Conservation (phyloP, 92 coral and sea anemone species). For the Desmophyllum pertusum region DNA sequence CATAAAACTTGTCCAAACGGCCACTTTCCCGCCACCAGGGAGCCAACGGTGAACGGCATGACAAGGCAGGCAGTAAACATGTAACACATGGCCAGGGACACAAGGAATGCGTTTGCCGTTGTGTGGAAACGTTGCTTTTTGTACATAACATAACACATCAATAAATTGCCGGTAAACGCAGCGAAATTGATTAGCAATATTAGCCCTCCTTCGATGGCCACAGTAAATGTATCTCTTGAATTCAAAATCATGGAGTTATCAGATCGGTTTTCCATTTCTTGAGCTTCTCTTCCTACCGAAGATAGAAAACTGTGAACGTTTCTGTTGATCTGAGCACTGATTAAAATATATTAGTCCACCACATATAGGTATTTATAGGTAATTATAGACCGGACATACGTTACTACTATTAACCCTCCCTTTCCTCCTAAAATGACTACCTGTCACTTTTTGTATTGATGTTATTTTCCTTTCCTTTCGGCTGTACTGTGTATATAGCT, state of each 20-base stretch:
- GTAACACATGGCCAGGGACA: constrained; percentile 20
- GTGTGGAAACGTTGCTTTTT: constrained; percentile 34
- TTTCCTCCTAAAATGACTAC: background rate
- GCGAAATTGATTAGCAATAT: constrained; percentile 18
- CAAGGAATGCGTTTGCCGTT: constrained; percentile 9
- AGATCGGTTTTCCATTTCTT: background rate
- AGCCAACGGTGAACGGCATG: constrained; percentile 16
- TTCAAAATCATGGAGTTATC: background rate
- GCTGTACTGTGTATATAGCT: background rate
- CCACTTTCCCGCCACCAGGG: constrained; percentile 24
- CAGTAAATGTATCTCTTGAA: background rate
- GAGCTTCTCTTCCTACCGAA: background rate
- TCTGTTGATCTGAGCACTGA: background rate
- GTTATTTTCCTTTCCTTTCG: background rate
- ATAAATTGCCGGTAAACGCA: constrained; percentile 16
- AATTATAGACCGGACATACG: constrained; percentile 9
- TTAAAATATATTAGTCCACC: background rate
- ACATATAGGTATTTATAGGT: background rate
- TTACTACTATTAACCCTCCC: background rate
- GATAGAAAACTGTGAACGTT: background rate
- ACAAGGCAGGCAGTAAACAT: constrained; percentile 14
- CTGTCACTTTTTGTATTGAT: background rate
- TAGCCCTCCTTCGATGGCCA: constrained; percentile 31
- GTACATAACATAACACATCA: constrained; percentile 16
- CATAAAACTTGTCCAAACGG: constrained; percentile 22